Evolutionary conservation across 2,113 vertebrate species (phyloP), one percentile per base, ranked within the genome.

Genomic region (Fukomys damarensis): DNA sequence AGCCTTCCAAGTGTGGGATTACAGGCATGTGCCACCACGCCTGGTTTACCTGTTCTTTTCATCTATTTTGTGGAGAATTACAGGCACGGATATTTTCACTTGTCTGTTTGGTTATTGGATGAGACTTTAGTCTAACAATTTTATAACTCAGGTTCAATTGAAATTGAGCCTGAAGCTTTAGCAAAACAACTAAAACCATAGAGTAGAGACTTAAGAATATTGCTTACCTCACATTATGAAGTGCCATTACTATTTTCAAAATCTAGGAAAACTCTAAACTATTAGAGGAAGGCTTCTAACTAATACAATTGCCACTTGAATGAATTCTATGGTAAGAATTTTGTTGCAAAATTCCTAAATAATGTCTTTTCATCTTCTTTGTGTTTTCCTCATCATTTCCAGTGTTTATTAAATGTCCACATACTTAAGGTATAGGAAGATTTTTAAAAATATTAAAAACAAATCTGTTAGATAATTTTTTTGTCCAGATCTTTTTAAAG

Each of bases 181-280:
- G 68, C 14, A 84, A 95, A 94, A 61, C 22, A 70, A 90, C 3
- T 30, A 89, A 93, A 92, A 84, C n/a, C 7, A 59, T 52, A 80
- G 46, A 96, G 88, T 88, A 95, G 96, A 93, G 84, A 81, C 54
- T 83, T 74, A 56, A 54, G 30, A 72, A 65, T 89, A 24, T 70
- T 49, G 12, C 30, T 19, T n/a, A 46, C 14, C 24, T 87, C 54
- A 49, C 5, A 66, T 56, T 52, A 79, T 58, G 22, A 79, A 76
- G 24, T 94, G 30, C 76, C 22, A 30, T 66, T 61, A 94, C 13
- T 35, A 38, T 10, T 46, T 93, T 66, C 32, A 54, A 85, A 83
- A 1, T 96, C 63, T 80, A 85, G 38, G 52, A 74, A 93, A 87
- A 30, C 5, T 20, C 3, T 7, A 54, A 86, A 83, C 2, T 2